Percentiles rank a stretch among this genome's conserved stretches.
Conservation (phyloP, 1,140 invertebrate genomes). For the Drosophila mojavensis region DNA sequence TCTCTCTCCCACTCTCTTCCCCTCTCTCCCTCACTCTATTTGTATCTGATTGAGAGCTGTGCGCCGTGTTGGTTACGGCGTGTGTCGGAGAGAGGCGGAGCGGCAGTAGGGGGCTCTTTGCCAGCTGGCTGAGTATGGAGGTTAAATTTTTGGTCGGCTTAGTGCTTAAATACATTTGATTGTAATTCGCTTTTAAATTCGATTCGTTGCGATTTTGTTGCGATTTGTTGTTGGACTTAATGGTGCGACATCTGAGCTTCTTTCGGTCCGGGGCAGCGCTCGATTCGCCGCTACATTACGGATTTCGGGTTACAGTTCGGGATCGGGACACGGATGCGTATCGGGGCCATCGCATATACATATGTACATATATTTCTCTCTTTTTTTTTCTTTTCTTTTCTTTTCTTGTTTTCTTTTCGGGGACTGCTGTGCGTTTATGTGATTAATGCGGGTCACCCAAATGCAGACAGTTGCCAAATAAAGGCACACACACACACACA, state of each 20-base stretch:
- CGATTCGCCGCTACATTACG: not conserved
- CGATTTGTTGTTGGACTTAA: constrained; percentile 80
- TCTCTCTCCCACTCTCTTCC: not conserved
- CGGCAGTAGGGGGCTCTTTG: not conserved
- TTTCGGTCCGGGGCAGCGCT: not conserved
- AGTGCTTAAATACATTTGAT: constrained; percentile 81
- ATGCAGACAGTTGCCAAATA: constrained; percentile 25
- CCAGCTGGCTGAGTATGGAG: constrained; percentile 9
- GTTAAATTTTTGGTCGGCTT: constrained; percentile 74
- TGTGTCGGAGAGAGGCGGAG: not conserved
- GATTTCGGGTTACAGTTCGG: constrained; percentile 7
- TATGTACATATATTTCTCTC: not conserved
- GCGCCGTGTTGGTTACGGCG: not conserved
- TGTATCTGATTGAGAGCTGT: constrained; percentile 32
- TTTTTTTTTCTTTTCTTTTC: too few relatives aligned
- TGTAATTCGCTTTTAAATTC: constrained; percentile 82
- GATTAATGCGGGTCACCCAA: constrained; percentile 74
- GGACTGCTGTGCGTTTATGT: constrained; percentile 47
- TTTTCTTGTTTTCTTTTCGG: not conserved
- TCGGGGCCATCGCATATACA: constrained; percentile 17
- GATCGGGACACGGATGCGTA: constrained; percentile 26
- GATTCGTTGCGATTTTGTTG: constrained; percentile 70
- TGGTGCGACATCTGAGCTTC: constrained; percentile 77
- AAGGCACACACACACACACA: not conserved
- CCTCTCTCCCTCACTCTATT: not conserved